Evolutionary conservation across 2,888 invertebrate genomes (phyloP), one percentile per base, ranked within the genome.

Genomic region (Drosophila seclusa): DNA sequence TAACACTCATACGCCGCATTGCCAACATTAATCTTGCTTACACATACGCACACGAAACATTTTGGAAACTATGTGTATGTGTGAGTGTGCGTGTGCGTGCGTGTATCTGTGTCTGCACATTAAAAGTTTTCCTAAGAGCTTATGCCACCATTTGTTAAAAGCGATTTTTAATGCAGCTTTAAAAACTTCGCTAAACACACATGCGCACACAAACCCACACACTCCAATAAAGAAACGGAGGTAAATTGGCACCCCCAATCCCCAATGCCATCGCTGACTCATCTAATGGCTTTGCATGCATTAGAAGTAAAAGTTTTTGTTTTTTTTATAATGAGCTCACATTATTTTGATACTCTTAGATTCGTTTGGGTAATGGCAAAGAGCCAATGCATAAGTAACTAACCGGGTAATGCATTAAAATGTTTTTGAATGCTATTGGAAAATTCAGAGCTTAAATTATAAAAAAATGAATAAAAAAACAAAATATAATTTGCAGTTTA

Each of bases 111-210:
- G 69, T 59, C 50, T 85, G 88, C 77, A 74, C 89, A 89, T 85
- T 85, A 90, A 90, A 86, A 86, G 84, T 86, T 86, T 89, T 72
- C 83, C 82, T 77, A 73, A 83, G 81, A 89, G 85, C 90, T 85
- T 85, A 85, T 86, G 76, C 81, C 87, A 78, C 87, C 90, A 90
- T 90, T 86, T 88, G 86, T 89, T 85, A 81, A 90, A 85, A 90
- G 82, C 89, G 86, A 87, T 86, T 90, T 86, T 86, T 88, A 86
- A 86, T 90, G 87, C 90, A 86, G 90, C 90, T 77, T 68, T 61
- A 73, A 80, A 86, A 71, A 67, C 62, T 57, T 50, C 64, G 18
- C 45, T 53, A 54, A 55, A 31, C 66, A 68, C 38, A 29, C 42
- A 64, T 27, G 32, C 34, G 38, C 36, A 11, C 36, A 27, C n/a